Evolutionary conservation across 2,888 invertebrate species (phyloP).

Genomic region (Microctonus aethiopoides): DNA sequence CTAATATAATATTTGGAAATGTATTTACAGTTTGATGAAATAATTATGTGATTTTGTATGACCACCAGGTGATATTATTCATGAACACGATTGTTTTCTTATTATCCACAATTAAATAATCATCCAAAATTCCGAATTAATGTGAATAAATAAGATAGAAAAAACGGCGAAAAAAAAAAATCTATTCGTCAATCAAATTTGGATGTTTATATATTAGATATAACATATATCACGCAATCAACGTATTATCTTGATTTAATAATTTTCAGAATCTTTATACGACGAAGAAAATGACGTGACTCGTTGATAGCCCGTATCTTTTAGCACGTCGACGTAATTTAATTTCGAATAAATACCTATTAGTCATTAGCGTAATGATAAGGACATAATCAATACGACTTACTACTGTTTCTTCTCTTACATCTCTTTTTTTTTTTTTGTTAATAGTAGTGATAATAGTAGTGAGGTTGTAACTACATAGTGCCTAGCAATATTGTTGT

Average conservation of each 20-base stretch:
- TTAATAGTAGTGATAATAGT: slow-evolving; percentile 61
- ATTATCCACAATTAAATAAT: slow-evolving; percentile 1
- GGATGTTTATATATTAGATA: neutral
- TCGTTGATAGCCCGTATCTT: slow-evolving; percentile 31
- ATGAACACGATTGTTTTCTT: slow-evolving; percentile 31
- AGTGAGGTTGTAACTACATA: slow-evolving; percentile 57
- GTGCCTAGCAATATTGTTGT: slow-evolving; percentile 59
- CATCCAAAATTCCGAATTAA: neutral
- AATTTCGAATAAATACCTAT: slow-evolving; percentile 59
- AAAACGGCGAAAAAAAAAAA: neutral
- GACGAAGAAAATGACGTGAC: slow-evolving; percentile 24
- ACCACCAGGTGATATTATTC: neutral
- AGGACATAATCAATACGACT: slow-evolving; percentile 59
- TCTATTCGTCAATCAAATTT: neutral
- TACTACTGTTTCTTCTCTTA: neutral
- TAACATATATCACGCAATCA: slow-evolving; percentile 47
- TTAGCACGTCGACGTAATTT: slow-evolving; percentile 33
- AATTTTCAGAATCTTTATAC: neutral
- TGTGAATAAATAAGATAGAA: slow-evolving; percentile 12
- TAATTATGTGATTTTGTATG: neutral
- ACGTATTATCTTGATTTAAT: slow-evolving; percentile 8
- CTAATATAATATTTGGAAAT: slow-evolving; percentile 23
- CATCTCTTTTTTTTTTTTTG: neutral
- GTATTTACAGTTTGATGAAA: slow-evolving; percentile 30
- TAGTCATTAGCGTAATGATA: slow-evolving; percentile 53